Conservation (phyloP, 2,113 vertebrate genomes). For the Fregetta grallaria region DNA sequence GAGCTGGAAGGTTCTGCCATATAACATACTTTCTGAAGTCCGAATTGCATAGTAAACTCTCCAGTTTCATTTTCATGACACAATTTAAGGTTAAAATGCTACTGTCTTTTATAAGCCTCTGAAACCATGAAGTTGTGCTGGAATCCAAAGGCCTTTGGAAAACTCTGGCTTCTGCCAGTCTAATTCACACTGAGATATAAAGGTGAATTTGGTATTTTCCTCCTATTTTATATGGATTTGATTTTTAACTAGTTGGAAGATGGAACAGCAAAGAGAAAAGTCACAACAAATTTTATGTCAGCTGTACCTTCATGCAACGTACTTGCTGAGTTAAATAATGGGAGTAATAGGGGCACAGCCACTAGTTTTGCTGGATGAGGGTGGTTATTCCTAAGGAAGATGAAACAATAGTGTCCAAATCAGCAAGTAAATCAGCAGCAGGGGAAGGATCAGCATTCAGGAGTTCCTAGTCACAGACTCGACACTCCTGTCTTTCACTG, state of each 20-base stretch:
- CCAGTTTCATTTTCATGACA: conserved; percentile 4
- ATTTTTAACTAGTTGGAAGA: background rate
- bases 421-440: background rate
- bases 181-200: background rate
- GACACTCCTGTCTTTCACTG: background rate
- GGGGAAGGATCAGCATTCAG: background rate
- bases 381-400: background rate
- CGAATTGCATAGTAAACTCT: background rate
- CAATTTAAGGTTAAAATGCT: conserved; percentile 10
- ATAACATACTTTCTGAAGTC: background rate
- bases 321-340: background rate
- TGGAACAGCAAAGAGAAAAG: background rate
- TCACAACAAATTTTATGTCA: background rate
- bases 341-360: background rate
- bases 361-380: background rate
- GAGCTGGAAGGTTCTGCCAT: background rate
- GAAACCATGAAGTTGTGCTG: background rate
- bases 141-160: background rate
- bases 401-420: background rate
- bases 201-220: background rate
- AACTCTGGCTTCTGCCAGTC: background rate
- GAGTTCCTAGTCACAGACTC: background rate
- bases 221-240: background rate
- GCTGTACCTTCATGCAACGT: background rate
- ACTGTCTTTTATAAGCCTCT: background rate